Evolutionary conservation across 2,113 vertebrate species (phyloP), one percentile per base, ranked within the genome.

Genomic region (Mirza zaza): DNA sequence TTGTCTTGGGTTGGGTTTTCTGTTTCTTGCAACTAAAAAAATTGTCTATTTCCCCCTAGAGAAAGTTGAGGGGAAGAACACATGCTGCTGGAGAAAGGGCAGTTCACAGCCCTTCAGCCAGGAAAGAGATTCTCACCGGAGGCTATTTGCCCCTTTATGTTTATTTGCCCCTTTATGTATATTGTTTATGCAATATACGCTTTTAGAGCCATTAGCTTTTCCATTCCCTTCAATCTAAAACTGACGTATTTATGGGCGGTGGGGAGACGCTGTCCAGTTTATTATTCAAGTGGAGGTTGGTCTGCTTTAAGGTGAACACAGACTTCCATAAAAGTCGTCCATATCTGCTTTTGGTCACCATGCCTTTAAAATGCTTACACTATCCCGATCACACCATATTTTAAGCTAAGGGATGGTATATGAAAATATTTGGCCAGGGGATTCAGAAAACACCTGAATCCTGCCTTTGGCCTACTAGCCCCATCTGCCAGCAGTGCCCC

Each of bases 161-260:
- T 91, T 82, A 76, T 87, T 70, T 76, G 85, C 88, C 67, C 55
- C 70, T 94, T 50, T 34, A 57, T 1, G 7, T 86, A n/a, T n/a
- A n/a, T n/a, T n/a, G n/a, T n/a, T 91, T 82, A 76, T 87, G 50
- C 17, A 29, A 61, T 11, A 5, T 68, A 32, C 20, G 63, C 57
- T 92, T 92, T 95, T 82, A 91, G 86, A 85, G 52, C 52, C 76
- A 52, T 77, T 88, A 94, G n/a, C 87, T 45, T 96, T 86, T 70
- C 92, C 27, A 61, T 82, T 92, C 18, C 48, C 65, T 95, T 80
- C 84, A 63, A 39, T 81, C 45, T 68, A 57, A 89, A 70, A 25
- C n/a, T 90, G 88, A 71, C 29, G 13, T 79, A 79, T 96, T 89
- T 80, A 91, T 59, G 83, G 71, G 6, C 17, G 0, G 14, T 14